Evolutionary conservation across 1,140 invertebrate genomes (phyloP), one percentile per base, ranked within the genome.

Genomic region (Tetramorium simillimum): DNA sequence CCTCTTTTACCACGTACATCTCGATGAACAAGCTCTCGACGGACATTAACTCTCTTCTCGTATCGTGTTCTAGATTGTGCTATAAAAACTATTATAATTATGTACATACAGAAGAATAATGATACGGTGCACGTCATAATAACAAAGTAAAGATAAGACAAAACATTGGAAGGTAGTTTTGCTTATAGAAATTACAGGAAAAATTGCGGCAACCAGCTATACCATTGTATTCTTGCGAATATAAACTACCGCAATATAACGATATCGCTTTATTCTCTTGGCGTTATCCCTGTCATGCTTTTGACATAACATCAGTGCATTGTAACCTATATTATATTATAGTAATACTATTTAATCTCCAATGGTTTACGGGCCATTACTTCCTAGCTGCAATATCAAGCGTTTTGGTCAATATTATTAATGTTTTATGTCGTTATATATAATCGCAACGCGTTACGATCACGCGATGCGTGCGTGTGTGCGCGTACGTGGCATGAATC

Each of bases 301-400:
- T 62, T 28, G 53, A 77, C 37, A 43, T n/a, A 56, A 43, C n/a
- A 53, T 60, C n/a, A 18, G 9, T 62, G 7, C 12, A 56, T 75
- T 40, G 37, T 58, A 58, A 77, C 14, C 21, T 43, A 24, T 43
- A 1, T 76, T 62, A 43, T 60, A 77, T 43, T 60, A 21, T 16
- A 58, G n/a, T 58, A 58, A 75, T 60, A 16, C 73, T 76, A 12
- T 77, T 62, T 77, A 77, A 77, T 77, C 10, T 77, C 10, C 21
- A 77, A 10, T 43, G 37, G 10, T 40, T 63, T 63, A 63, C 16
- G 40, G 56, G 12, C 16, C 40, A 43, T 77, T 28, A 77, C 14
- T 46, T 77, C 21, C 56, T 62, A 43, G 37, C 75, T n/a, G 18
- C 24, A 46, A 33, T 69, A 49, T 43, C 56, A 62, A 28, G 40